These are phyloP conservation scores for Galemys pyrenaicus DNA, from an alignment of 2,113 vertebrate species.

Conservation along the genomic window DNA sequence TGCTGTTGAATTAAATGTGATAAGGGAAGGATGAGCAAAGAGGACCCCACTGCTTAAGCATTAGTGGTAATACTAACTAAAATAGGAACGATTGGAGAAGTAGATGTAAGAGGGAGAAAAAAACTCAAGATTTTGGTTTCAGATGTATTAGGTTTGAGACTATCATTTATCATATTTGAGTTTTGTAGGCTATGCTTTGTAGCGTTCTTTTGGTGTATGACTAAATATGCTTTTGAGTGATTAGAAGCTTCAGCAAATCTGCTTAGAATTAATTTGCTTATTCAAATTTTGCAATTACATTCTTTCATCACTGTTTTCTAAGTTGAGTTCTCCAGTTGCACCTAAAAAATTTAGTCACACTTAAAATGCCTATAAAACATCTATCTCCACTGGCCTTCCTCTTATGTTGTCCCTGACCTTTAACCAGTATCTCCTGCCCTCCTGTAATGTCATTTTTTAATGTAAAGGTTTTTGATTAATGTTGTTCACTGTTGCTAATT, in stretches of 20 bases:
- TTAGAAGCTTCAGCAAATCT: slow-evolving; percentile 14
- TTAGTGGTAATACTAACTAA: neutral
- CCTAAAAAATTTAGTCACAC: slow-evolving; percentile 47
- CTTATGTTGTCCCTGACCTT: slow-evolving; percentile 36
- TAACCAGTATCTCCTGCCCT: slow-evolving; percentile 48
- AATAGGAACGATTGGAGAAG: neutral
- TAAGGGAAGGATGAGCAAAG: neutral
- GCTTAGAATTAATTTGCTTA: slow-evolving; percentile 42
- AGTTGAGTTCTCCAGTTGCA: neutral
- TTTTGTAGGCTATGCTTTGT: neutral
- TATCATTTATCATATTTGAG: neutral
- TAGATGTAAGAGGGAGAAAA: neutral
- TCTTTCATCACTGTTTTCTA: slow-evolving; percentile 9
- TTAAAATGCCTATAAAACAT: slow-evolving; percentile 19
- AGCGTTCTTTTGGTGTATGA: slow-evolving; percentile 33
- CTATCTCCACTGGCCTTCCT: neutral
- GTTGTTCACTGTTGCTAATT: slow-evolving; percentile 46
- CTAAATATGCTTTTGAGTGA: neutral
- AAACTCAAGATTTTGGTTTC: slow-evolving; percentile 37
- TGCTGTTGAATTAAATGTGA: neutral
- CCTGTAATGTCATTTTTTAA: slow-evolving; percentile 44
- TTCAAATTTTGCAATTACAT: slow-evolving; percentile 20
- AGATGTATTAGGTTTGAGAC: neutral
- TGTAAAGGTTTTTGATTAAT: slow-evolving; percentile 16
- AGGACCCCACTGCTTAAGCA: neutral